Evolutionary conservation across 2,113 vertebrate species (phyloP).

Genomic region (Dasyprocta punctata): DNA sequence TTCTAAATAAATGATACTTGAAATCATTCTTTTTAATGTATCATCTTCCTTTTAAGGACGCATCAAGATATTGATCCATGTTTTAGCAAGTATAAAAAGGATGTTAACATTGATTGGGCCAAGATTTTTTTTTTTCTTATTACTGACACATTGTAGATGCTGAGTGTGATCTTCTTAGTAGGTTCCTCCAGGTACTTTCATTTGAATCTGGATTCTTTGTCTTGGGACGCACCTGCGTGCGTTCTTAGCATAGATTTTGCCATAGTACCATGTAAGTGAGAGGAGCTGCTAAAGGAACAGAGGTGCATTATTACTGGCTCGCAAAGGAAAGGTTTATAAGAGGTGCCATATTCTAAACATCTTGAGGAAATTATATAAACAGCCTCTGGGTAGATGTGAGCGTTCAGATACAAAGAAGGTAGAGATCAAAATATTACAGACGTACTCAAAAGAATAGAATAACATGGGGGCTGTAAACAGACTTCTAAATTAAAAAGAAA

Average conservation of each 20-base stretch:
- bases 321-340: constrained; percentile 15
- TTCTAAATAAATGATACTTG: constrained; percentile 35
- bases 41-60: constrained; percentile 56
- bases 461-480: neutral
- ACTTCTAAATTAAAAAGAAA: constrained; percentile 35
- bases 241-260: constrained; percentile 18
- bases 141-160: constrained; percentile 79
- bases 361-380: constrained; percentile 53
- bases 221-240: neutral
- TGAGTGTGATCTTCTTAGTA: constrained; percentile 80
- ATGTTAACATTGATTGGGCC: constrained; percentile 77
- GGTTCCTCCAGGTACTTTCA: constrained; percentile 57
- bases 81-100: constrained; percentile 75
- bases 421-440: constrained; percentile 21
- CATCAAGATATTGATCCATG: constrained; percentile 42
- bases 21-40: constrained; percentile 33
- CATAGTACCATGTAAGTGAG: constrained; percentile 46
- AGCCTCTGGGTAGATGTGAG: neutral
- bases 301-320: constrained; percentile 9
- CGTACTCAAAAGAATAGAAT: constrained; percentile 35
- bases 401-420: constrained; percentile 47
- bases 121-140: constrained; percentile 71
- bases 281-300: constrained; percentile 9
- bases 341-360: constrained; percentile 15
- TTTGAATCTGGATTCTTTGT: constrained; percentile 27